Percentiles rank a stretch among this genome's conserved stretches.
Conservation (phyloP, 2,113 vertebrate genomes). For the Ictidomys tridecemlineatus region DNA sequence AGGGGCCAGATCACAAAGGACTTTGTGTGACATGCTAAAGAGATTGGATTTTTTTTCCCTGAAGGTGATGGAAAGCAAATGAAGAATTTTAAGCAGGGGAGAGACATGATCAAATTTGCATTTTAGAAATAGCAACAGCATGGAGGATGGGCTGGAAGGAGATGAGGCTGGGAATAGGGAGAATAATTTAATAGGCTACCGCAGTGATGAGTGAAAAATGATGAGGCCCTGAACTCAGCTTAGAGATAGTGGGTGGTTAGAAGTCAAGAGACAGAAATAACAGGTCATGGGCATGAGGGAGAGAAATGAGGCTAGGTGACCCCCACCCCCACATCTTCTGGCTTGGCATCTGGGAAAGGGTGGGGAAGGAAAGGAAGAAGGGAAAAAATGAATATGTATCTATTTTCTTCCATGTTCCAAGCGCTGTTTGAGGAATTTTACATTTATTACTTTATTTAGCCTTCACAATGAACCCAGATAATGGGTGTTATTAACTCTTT, state of each 20-base stretch:
- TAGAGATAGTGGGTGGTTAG: background rate
- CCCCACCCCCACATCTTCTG: background rate
- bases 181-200: conserved; percentile 45
- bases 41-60: conserved; percentile 53
- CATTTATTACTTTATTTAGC: background rate
- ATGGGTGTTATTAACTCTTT: background rate
- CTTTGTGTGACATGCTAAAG: conserved; percentile 40
- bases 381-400: background rate
- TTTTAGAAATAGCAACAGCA: conserved; percentile 80
- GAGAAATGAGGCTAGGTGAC: background rate
- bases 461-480: background rate
- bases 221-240: background rate
- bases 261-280: background rate
- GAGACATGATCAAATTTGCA: conserved; percentile 75
- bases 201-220: background rate
- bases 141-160: conserved; percentile 51
- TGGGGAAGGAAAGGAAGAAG: background rate
- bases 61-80: conserved; percentile 73
- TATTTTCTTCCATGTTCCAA: background rate
- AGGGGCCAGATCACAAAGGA: conserved; percentile 43
- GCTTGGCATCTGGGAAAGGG: conserved; percentile 4
- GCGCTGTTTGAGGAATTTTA: background rate
- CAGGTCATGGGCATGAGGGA: background rate
- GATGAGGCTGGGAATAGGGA: conserved; percentile 15
- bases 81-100: conserved; percentile 79